Percentiles rank a stretch among this genome's conserved stretches.
Evolutionary conservation across 2,797 vertebrate genomes (phyloP).

Genomic region (Paedocypris micromegethes): DNA sequence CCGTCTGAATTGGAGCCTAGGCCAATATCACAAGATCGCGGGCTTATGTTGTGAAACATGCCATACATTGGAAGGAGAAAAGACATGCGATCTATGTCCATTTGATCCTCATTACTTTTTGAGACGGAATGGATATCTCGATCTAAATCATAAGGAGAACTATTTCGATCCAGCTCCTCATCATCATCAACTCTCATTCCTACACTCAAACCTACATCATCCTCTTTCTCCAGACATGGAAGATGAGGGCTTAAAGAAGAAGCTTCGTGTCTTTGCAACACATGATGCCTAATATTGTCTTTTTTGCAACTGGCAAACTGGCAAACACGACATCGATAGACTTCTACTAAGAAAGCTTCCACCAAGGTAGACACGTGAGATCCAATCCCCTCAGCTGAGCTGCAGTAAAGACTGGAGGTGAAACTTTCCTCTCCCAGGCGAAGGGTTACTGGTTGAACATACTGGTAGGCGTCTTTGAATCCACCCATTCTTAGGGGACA

Average conservation of each 20-base stretch:
- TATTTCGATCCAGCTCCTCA: slow-evolving; percentile 28
- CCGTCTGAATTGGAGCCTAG: slow-evolving; percentile 41
- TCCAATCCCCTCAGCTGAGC: slow-evolving; percentile 51
- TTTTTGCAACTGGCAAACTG: slow-evolving; percentile 63
- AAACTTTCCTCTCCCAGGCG: slow-evolving; percentile 46
- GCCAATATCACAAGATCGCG: slow-evolving; percentile 56
- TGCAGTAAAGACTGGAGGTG: slow-evolving; percentile 55
- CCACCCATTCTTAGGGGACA: slow-evolving; percentile 33
- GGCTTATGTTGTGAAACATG: slow-evolving; percentile 62
- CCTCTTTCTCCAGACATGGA: slow-evolving; percentile 40
- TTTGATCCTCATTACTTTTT: slow-evolving; percentile 60
- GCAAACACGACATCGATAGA: slow-evolving; percentile 61
- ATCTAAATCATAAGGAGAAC: slow-evolving; percentile 41
- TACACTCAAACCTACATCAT: slow-evolving; percentile 25
- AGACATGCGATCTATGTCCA: slow-evolving; percentile 54
- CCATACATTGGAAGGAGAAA: slow-evolving; percentile 60
- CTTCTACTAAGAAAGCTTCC: slow-evolving; percentile 67
- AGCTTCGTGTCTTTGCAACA: slow-evolving; percentile 47
- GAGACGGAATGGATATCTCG: slow-evolving; percentile 53
- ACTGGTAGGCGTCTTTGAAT: slow-evolving; percentile 35
- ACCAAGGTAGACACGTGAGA: slow-evolving; percentile 48
- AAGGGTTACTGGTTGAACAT: slow-evolving; percentile 51
- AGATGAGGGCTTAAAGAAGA: slow-evolving; percentile 2
- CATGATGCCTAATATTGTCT: slow-evolving; percentile 54
- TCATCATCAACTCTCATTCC: slow-evolving; percentile 31